A percentile compares a stretch with the other conserved stretches of the same genome.
phyloP scores from a whole-genome alignment of 1,140 invertebrate species.

The Pseudomyrmex concolor region DNA sequence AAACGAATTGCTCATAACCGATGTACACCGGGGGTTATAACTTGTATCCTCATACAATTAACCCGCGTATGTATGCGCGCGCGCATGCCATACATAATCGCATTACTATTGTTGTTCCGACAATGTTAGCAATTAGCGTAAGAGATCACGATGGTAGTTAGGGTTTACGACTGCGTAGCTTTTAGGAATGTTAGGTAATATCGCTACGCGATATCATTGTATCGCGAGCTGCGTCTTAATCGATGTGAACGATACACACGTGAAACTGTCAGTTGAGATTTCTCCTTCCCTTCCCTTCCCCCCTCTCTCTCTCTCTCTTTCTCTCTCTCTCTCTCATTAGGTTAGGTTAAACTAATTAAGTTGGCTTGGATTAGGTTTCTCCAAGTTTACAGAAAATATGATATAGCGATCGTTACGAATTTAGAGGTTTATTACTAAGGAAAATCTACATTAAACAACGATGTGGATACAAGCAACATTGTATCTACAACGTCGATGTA shows the following conservation, averaged over 20 bases:
- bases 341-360: constrained; percentile 30
- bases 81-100: constrained; percentile 19
- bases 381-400: constrained; percentile 44
- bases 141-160: constrained; percentile 37
- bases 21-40: constrained; percentile 16
- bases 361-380: constrained; percentile 13
- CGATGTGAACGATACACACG: background rate
- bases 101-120: constrained; percentile 56
- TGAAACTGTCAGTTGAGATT: no score
- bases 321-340: background rate
- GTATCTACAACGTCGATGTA: constrained; percentile 15
- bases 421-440: constrained; percentile 42
- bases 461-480: constrained; percentile 33
- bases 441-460: constrained; percentile 59
- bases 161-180: constrained; percentile 47
- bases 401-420: background rate
- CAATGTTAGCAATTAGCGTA: constrained; percentile 56
- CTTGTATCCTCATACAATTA: constrained; percentile 62
- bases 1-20: constrained; percentile 60
- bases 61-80: constrained; percentile 7
- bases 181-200: constrained; percentile 7
- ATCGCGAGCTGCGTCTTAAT: background rate
- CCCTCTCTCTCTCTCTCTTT: constrained; percentile 1
- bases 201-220: background rate
- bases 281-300: background rate